phyloP scores from a whole-genome alignment of 2,113 vertebrate genomes.

The Oreochromis spilurus region DNA sequence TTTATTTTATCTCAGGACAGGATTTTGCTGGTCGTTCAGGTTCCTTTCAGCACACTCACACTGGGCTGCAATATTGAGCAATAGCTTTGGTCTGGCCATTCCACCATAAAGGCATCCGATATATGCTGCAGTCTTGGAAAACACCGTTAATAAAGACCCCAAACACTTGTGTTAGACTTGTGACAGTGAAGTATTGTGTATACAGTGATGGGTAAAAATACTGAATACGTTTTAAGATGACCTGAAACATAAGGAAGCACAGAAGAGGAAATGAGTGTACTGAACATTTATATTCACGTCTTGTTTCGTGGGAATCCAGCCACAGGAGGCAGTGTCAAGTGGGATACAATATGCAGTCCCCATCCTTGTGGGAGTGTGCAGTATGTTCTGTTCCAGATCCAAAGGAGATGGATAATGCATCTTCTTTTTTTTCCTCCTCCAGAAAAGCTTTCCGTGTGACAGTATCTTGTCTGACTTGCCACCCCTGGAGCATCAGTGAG shows the following conservation, averaged over 20 bases:
- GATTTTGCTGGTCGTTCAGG: neutral
- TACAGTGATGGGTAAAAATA: neutral
- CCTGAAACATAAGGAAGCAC: neutral
- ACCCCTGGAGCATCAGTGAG: constrained; percentile 9
- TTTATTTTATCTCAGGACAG: neutral
- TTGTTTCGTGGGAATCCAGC: neutral
- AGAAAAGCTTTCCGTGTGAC: constrained; percentile 15
- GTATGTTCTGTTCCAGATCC: constrained; percentile 4
- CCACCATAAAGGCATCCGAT: neutral
- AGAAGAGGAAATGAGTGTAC: neutral
- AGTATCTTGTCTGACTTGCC: neutral
- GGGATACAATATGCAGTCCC: neutral
- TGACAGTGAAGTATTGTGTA: neutral
- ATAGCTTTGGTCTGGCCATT: neutral
- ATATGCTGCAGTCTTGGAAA: neutral
- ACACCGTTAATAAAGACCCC: neutral
- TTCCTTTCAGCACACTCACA: neutral
- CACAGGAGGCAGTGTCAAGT: neutral
- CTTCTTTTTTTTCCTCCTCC: neutral
- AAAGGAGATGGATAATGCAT: constrained; percentile 22
- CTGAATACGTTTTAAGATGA: neutral
- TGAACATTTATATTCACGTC: neutral
- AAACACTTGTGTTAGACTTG: neutral
- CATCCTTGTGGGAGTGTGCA: neutral
- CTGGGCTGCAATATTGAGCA: neutral